These are phyloP conservation scores for Lordiphosa fenestrarum DNA, from an alignment of 2,888 invertebrate species.

Conservation along the genomic window DNA sequence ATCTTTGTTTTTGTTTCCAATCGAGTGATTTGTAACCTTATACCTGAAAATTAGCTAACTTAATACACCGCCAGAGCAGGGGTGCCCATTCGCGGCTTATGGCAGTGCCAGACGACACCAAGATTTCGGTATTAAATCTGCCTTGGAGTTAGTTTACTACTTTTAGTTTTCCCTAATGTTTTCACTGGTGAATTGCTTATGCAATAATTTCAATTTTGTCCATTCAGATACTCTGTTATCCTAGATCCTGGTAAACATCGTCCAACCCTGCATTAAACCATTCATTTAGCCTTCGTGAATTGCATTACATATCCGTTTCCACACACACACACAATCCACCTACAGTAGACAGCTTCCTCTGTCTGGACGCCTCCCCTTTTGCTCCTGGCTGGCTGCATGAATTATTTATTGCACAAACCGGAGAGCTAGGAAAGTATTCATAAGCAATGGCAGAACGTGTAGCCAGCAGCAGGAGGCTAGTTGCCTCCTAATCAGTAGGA, in stretches of 20 bases:
- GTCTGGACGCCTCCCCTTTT: constrained; percentile 41
- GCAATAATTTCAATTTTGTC: constrained; percentile 28
- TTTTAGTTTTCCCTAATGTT: constrained; percentile 15
- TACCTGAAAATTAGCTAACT: constrained; percentile 23
- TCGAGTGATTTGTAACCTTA: constrained; percentile 5
- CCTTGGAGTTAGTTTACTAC: too few species aligned
- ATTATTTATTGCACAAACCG: constrained; percentile 63
- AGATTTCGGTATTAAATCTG: too few species aligned
- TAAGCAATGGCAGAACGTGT: constrained; percentile 30
- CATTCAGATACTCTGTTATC: constrained; percentile 7
- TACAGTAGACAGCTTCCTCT: constrained; percentile 17
- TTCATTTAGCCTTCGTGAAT: constrained; percentile 57
- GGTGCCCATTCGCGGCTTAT: neutral
- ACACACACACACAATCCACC: constrained; percentile 1
- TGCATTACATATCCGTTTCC: constrained; percentile 58
- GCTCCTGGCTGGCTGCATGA: constrained; percentile 41
- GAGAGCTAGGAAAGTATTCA: constrained; percentile 53
- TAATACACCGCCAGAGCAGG: constrained; percentile 11
- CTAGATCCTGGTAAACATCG: constrained; percentile 17
- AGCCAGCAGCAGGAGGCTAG: constrained; percentile 13
- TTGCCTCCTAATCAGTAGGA: constrained; percentile 22
- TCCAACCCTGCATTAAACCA: constrained; percentile 41
- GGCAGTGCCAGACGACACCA: too few species aligned
- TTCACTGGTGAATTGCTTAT: constrained; percentile 25
- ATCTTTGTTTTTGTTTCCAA: constrained; percentile 29